phyloP scores from a whole-genome alignment of 2,113 vertebrate species.

The Melanerpes formicivorus region DNA sequence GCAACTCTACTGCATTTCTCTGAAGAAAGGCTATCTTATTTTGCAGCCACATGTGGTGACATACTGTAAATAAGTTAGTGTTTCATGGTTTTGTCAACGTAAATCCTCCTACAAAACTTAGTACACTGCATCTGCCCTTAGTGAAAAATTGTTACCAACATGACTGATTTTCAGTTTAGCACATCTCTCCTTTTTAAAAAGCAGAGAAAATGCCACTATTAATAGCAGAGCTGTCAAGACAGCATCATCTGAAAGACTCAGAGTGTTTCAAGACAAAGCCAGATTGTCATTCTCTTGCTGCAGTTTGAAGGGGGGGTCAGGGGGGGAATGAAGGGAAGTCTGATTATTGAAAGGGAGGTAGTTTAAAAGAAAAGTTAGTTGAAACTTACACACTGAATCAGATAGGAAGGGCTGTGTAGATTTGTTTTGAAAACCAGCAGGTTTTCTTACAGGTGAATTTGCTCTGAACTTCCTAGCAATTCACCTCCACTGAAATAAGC shows the following conservation, averaged over 20 bases:
- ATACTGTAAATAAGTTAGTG: background rate
- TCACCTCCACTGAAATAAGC: background rate
- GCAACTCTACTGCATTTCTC: background rate
- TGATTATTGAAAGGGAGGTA: conserved; percentile 14
- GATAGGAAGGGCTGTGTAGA: background rate
- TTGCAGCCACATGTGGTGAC: background rate
- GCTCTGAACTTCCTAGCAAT: background rate
- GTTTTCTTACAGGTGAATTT: background rate
- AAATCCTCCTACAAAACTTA: conserved; percentile 13
- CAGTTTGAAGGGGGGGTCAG: background rate
- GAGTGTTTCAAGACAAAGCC: conserved; percentile 61
- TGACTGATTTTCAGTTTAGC: conserved; percentile 28
- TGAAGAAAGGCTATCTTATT: background rate
- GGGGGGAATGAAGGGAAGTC: background rate
- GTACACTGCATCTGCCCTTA: background rate
- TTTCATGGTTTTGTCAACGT: background rate
- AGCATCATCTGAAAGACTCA: conserved; percentile 44
- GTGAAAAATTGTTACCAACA: conserved; percentile 11
- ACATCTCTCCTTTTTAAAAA: conserved; percentile 23
- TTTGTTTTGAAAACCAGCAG: background rate
- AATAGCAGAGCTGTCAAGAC: conserved; percentile 60
- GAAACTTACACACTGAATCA: conserved; percentile 1
- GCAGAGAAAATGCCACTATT: conserved; percentile 46
- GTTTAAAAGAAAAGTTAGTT: conserved; percentile 41
- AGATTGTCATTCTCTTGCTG: conserved; percentile 33